Conservation (phyloP, 2,797 vertebrate species). For the Diceros bicornis region DNA sequence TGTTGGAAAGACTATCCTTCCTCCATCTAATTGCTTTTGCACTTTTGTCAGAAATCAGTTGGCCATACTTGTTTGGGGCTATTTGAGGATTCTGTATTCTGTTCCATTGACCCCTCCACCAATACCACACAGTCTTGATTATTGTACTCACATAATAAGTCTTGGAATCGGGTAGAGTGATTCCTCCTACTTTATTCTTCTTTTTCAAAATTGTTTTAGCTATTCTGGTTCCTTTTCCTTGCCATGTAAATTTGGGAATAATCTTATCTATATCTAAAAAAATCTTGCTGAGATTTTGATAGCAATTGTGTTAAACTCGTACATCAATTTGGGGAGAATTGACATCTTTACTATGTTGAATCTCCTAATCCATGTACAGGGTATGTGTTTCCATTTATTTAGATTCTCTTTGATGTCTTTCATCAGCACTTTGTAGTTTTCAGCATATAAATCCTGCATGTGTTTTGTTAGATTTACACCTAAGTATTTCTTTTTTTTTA, state of each 20-base stretch:
- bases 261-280: not conserved
- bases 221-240: not conserved
- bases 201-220: not conserved
- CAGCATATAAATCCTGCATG: not conserved
- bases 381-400: too few relatives aligned
- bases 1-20: too few relatives aligned
- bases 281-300: slow-evolving; percentile 1
- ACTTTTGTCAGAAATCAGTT: too few relatives aligned
- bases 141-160: not conserved
- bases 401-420: too few relatives aligned
- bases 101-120: not conserved
- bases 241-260: slow-evolving; percentile 8
- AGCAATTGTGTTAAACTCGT: not conserved
- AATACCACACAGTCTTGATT: not conserved
- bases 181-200: not conserved
- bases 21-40: too few relatives aligned
- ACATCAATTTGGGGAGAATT: not conserved
- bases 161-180: not conserved
- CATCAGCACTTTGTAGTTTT: not conserved
- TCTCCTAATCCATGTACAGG: not conserved
- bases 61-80: too few relatives aligned
- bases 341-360: not conserved
- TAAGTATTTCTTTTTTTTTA: not conserved
- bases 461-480: not conserved
- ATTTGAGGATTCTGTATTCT: not conserved